A percentile compares a stretch with the other conserved stretches of the same genome.
These are phyloP conservation scores for Neoscelio sp. DNA, from an alignment of 2,888 invertebrate genomes.

Conservation along the genomic window DNA sequence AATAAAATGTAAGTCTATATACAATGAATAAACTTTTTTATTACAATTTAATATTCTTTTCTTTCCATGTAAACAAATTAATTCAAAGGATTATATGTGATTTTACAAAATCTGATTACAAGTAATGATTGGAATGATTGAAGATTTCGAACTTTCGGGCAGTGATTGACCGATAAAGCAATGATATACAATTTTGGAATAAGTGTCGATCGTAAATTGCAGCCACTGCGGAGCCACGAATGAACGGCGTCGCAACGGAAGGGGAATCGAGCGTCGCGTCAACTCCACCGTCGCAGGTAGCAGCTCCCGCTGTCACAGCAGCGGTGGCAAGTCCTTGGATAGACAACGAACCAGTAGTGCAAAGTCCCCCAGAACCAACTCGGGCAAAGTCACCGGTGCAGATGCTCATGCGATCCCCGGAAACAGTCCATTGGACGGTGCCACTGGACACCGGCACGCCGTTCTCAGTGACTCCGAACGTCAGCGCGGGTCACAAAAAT, in stretches of 20 bases:
- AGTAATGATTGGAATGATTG: not conserved
- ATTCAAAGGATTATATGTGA: not conserved
- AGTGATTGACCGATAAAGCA: slow-evolving; percentile 54
- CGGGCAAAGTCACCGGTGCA: slow-evolving; percentile 97
- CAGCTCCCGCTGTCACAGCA: slow-evolving; percentile 86
- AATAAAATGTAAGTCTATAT: too few species aligned
- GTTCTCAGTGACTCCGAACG: slow-evolving; percentile 96
- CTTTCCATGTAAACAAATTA: too few species aligned
- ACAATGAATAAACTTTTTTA: too few species aligned
- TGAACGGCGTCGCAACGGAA: slow-evolving; percentile 79
- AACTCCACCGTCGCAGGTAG: slow-evolving; percentile 83
- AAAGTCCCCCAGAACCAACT: slow-evolving; percentile 96
- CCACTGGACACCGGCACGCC: slow-evolving; percentile 97
- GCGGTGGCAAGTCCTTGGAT: slow-evolving; percentile 83
- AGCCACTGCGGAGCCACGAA: slow-evolving; percentile 81
- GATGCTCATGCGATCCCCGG: slow-evolving; percentile 95
- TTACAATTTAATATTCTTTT: too few species aligned
- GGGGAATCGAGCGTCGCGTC: slow-evolving; percentile 76
- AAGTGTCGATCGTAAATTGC: slow-evolving; percentile 76
- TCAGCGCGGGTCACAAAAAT: slow-evolving; percentile 92
- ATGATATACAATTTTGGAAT: slow-evolving; percentile 67
- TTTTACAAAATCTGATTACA: not conserved
- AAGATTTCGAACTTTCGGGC: slow-evolving; percentile 33
- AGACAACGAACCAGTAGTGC: slow-evolving; percentile 90
- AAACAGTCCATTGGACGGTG: slow-evolving; percentile 98